phyloP scores from a whole-genome alignment of 2,797 vertebrate genomes.

The Enteromius treurensis region DNA sequence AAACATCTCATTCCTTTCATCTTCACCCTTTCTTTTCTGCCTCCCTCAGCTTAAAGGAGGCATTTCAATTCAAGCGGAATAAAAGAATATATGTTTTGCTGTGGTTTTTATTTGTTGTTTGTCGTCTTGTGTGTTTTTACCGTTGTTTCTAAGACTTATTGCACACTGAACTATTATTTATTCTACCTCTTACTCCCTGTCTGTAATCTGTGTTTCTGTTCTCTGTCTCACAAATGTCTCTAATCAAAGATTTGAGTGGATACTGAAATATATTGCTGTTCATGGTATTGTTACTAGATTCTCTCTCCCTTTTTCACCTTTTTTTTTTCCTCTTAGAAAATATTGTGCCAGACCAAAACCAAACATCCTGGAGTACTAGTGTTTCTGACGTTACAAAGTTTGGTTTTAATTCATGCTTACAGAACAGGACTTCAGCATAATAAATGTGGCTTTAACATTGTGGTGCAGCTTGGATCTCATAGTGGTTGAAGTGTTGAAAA shows the following conservation, averaged over 20 bases:
- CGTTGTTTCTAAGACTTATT: background rate
- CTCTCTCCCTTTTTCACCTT: background rate
- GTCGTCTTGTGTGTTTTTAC: background rate
- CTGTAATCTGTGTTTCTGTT: background rate
- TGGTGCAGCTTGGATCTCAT: background rate
- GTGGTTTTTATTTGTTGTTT: conserved; percentile 20
- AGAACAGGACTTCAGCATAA: background rate
- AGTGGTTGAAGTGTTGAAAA: conserved; percentile 41
- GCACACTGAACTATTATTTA: conserved; percentile 24
- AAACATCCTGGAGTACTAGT: background rate
- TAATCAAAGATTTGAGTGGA: conserved; percentile 15
- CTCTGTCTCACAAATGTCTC: background rate
- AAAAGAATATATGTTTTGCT: conserved; percentile 6
- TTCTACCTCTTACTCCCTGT: conserved; percentile 27
- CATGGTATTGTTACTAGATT: conserved; percentile 5
- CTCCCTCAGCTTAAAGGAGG: background rate
- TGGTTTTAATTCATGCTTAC: background rate
- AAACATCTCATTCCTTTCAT: background rate
- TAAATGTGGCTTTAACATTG: conserved; percentile 17
- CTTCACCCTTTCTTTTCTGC: background rate
- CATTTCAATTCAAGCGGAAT: background rate
- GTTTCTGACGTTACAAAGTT: background rate
- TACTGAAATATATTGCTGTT: background rate
- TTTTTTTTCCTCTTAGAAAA: background rate
- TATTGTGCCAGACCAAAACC: conserved; percentile 2